Evolutionary conservation across 1,140 invertebrate species (phyloP), one percentile per base, ranked within the genome.

Genomic region (Neotoxoptera formosana): DNA sequence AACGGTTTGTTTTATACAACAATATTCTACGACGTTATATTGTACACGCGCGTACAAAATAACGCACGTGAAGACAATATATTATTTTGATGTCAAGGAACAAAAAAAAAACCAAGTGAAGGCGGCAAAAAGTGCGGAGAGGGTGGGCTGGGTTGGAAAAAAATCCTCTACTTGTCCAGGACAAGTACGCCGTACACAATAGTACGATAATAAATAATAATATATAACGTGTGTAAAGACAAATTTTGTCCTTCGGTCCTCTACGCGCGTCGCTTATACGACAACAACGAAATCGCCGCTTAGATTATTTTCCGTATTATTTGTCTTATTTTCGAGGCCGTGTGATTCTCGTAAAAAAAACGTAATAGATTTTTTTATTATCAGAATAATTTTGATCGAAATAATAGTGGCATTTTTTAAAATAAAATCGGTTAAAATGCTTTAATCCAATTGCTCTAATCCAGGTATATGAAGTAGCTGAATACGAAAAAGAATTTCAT

Each of bases 1-100:
- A 87, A 87, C 86, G 86, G 47, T 87, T 87, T 87, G 34, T 48
- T 87, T 48, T 45, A 86, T 83, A n/a, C n/a, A 83, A 36, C 81
- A 36, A 83, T 83, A 36, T 20, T 84, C 34, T 45, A 84, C 23
- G 23, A 41, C 45, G 41, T 30, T 84, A 11, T 84, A 84, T 21
- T 83, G 23, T 45, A 84, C 34, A 36, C 34, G 21, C 76, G 34
- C 76, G 2, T 36, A 36, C 76, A 20, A 83, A n/a, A n/a, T n/a
- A n/a, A n/a, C n/a, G n/a, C 76, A 83, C 34, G 34, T 83, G 76
- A 83, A 83, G 34, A 83, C n/a, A 83, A 83, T 83, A 83, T 36
- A 36, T 36, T 83, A 83, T 83, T 36, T 83, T 76, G n/a, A 17
- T 76, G 60, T 76, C 30, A 34, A 76, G n/a, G 41, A 41, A n/a